Evolutionary conservation across 2,113 vertebrate genomes (phyloP), one percentile per base, ranked within the genome.

Genomic region (Anarhynchus alexandrinus): DNA sequence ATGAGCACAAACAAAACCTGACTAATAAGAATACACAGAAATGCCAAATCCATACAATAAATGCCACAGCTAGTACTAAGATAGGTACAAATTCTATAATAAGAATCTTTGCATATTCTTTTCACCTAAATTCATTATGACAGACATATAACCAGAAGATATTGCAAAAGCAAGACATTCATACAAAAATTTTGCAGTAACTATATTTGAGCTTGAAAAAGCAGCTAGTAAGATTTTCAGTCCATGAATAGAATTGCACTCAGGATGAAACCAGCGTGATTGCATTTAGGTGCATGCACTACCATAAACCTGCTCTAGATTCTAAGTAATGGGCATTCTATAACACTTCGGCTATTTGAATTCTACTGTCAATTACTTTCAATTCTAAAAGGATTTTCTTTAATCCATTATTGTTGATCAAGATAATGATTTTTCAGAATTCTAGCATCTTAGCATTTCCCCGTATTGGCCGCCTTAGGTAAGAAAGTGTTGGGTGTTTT

Each of bases 361-460:
- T 96, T 94, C 93, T 93, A 87, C 49, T 93, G 72, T 71, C 85
- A 85, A 89, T 92, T 92, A 59, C 62, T 80, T 90, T 82, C 62
- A 70, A 26, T 92, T 95, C 66, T 52, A 78, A 95, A 90, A 86
- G 38, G 34, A 96, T 93, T 91, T 96, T 90, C 71, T 93, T 92
- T 88, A 94, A 96, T 87, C 72, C 43, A 52, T 65, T 77, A 73
- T 64, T 90, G 34, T 78, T 79, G 55, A 67, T 92, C 57, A 90
- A 88, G 45, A 18, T 64, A 94, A 91, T 20, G 71, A 91, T 72
- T 85, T 86, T 83, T 93, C 73, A 88, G 49, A 84, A 74, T 54
- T 70, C 61, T 59, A 67, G 62, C 59, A 62, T 47, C 67, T 87
- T 87, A 71, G 55, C 40, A 86, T 80, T n/a, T 52, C 30, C 3